Base-by-base conservation (phyloP, 2,797 vertebrate genomes). In the Telmatherina bonti region DNA sequence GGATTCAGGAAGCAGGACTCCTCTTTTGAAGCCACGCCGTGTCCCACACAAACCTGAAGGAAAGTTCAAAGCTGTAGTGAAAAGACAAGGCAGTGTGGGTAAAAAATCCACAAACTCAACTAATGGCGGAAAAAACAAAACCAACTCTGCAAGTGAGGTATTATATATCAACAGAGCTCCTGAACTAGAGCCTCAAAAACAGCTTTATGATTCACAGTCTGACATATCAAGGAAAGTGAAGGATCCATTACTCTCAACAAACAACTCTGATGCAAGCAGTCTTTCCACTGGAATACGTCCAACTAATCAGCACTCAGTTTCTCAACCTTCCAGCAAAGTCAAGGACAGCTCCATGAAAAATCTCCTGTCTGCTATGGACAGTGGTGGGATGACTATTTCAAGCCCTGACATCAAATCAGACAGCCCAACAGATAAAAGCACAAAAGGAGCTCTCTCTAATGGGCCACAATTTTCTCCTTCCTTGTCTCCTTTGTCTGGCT, bases 391-490 rank as follows among this genome's bases (percentile, higher is more conserved):
- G 1, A 33, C 26, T 8, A 43, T 7, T 52, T 67, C 64, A 33
- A 79, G 43, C 16, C 74, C 78, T 0, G 0, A 52, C 4, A 9
- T 74, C 60, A 62, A 65, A 41, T 12, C 56, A 15, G 56, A 74
- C 47, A 62, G 26, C 33, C 78, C 87, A 33, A 79, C 82, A 66
- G 67, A 63, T 41, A 38, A 54, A 66, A 72, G 24, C 53, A 5
- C 68, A 56, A 74, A 59, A 16, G 63, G 0, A 1, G 26, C 30
- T 49, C 62, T 67, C 53, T 69, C 43, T 15, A 18, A 61, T 15
- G 47, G 52, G 27, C 31, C 71, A 29, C 68, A 73, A 20, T 62
- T 78, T 60, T 24, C 62, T 15, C 54, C 78, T 5, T 47, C 22
- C 55, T 33, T 54, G 26, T 22, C 27, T 57, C n/a, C 47, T 20